Evolutionary conservation across 2,888 invertebrate genomes (phyloP), one percentile per base, ranked within the genome.

Genomic region (Andrena bicolor): DNA sequence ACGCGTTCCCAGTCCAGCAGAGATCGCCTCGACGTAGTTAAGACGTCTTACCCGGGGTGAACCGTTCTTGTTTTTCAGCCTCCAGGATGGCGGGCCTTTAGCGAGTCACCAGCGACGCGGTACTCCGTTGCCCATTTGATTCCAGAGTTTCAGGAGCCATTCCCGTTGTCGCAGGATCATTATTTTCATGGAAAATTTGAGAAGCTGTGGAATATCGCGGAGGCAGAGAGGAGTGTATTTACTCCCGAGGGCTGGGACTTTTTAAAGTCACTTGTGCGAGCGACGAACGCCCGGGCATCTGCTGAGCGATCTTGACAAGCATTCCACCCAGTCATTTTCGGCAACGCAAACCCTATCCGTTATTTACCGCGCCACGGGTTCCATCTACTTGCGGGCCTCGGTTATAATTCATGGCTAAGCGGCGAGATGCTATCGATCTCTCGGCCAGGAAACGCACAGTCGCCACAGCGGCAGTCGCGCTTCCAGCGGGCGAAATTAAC

Each of bases 401-500:
- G 80, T 83, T 83, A 80, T 83, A 84, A 83, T 83, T 84, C 84
- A 84, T 80, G 64, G 73, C 35, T 23, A 8, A 71, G 66, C 71
- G 76, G 79, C 72, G 78, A 81, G 81, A 65, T 70, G 66, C 68
- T 81, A 87, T 87, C 86, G 85, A 87, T 87, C 79, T 77, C 41
- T 41, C 28, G 28, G n/a, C 30, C 60, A 53, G 65, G 64, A 56
- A 71, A 64, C 72, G 61, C 60, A 68, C 60, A 61, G 28, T 65
- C 48, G 49, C 13, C 53, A n/a, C 58, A 28, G 28, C 28, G 10
- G 26, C 16, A 26, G 77, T 72, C 32, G 53, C 73, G 51, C 41
- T 73, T 53, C 32, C 16, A 58, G 58, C 20, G 13, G 66, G 73
- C 72, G 73, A 78, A 78, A 68, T 74, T 53, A 78, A 78, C 74